phyloP scores from a whole-genome alignment of 37 sponge, comb jelly and placozoan species.

The Chondrosia reniformis region DNA sequence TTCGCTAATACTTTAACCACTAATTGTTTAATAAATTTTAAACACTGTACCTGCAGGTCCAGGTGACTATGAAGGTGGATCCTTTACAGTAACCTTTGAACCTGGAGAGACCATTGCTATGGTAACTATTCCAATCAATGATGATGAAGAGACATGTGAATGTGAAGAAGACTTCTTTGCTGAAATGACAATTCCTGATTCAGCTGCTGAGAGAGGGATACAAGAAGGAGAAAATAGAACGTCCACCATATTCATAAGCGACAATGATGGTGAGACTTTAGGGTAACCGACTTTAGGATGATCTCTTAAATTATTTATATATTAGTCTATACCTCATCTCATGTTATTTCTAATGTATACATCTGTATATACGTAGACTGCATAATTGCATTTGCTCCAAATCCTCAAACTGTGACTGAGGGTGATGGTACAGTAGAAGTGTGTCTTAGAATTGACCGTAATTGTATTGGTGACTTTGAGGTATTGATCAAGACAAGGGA shows the following conservation, averaged over 20 bases:
- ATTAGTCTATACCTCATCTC: no score
- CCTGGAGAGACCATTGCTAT: neutral
- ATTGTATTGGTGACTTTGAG: conserved; percentile 2
- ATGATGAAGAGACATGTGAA: neutral
- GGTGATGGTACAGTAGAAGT: conserved; percentile 3
- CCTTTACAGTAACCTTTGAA: neutral
- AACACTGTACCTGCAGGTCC: no score
- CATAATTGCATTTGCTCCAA: neutral
- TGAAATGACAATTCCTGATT: neutral
- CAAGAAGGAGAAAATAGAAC: neutral
- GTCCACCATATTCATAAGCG: conserved; percentile 18
- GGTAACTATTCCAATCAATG: neutral
- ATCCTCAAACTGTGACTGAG: neutral
- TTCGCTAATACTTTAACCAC: no score
- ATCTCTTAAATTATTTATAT: no score
- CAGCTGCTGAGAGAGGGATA: neutral
- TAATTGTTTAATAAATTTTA: no score
- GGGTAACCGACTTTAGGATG: no score
- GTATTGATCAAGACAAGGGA: neutral
- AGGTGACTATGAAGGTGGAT: neutral
- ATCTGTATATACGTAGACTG: no score
- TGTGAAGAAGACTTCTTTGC: neutral
- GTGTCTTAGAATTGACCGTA: neutral
- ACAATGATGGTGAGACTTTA: conserved; percentile 27
- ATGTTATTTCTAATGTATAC: no score